Evolutionary conservation across 2,888 invertebrate species (phyloP), one percentile per base, ranked within the genome.

Genomic region (Melanchra persicariae): DNA sequence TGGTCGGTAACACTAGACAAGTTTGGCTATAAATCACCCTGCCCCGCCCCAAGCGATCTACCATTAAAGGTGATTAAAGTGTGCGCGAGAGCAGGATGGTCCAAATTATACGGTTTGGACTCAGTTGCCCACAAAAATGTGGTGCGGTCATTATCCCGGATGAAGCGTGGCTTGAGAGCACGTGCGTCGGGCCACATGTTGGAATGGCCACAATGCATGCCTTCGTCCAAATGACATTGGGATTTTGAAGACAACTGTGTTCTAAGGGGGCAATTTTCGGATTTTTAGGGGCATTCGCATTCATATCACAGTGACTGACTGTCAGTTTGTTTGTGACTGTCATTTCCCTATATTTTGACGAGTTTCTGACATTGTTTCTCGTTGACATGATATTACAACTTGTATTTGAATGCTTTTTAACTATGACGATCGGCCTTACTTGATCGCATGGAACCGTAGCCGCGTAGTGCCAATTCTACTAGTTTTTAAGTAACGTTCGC

Each of bases 41-140:
- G 84, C 87, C 84, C 90, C 90, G 91, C 91, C 91, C 88, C 88
- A 81, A 61, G 83, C 86, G 85, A 85, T 87, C 83, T 88, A 90
- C 88, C 90, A 93, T 93, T 93, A 92, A 87, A 89, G 88, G 93
- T 93, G 92, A 95, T 94, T 94, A 94, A 90, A 92, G 91, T 87
- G 86, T 84, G 81, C 79, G 89, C 85, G 81, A 87, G 90, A 90
- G 90, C 93, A 93, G 93, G 94, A 93, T 92, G 93, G 89, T 88
- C 92, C 90, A 93, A 95, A 95, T 95, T 94, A 94, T 89, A 94
- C 89, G 93, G 91, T 91, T 87, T 85, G 91, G 78, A 82, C 86
- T 82, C 80, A 84, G 87, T 87, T 85, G 88, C 85, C 90, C 88
- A 91, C 91, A 86, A 90, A 84, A 91, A 90, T 90, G 89, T 88